phyloP scores from a whole-genome alignment of 2,797 vertebrate genomes.

The Nasua narica region DNA sequence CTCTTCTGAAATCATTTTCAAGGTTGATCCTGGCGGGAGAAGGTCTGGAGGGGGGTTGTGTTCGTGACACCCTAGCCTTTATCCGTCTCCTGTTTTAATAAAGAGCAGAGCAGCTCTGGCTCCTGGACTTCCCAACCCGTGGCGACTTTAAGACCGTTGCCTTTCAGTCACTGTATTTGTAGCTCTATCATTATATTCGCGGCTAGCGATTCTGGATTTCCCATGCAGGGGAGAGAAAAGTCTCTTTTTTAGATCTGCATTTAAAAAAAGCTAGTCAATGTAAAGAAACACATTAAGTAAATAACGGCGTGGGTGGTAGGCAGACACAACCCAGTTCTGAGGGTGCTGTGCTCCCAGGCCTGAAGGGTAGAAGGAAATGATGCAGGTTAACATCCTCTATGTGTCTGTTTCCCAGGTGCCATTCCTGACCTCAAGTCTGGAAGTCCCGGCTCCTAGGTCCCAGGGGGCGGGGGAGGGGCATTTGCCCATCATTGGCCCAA shows the following conservation, averaged over 20 bases:
- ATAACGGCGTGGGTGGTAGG: fast-evolving
- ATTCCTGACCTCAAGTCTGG: neutral
- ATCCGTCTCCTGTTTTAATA: neutral
- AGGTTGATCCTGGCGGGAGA: neutral
- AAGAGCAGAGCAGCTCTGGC: neutral
- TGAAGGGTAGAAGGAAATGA: neutral
- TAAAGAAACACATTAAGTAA: neutral
- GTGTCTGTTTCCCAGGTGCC: neutral
- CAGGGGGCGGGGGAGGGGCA: neutral
- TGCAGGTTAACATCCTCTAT: neutral
- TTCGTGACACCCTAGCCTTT: neutral
- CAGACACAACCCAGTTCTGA: too few relatives aligned
- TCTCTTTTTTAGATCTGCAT: neutral
- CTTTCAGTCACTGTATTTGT: neutral
- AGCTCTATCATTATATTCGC: neutral
- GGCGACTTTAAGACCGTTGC: neutral
- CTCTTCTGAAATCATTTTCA: neutral
- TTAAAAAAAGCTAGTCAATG: neutral
- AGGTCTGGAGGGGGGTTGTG: neutral
- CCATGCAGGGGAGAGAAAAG: neutral
- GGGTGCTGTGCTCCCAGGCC: neutral
- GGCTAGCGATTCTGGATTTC: neutral
- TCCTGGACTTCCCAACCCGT: neutral
- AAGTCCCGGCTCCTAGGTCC: neutral
- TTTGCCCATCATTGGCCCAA: neutral